Evolutionary conservation across 1,140 invertebrate species (phyloP).

Genomic region (Drosophila busckii): DNA sequence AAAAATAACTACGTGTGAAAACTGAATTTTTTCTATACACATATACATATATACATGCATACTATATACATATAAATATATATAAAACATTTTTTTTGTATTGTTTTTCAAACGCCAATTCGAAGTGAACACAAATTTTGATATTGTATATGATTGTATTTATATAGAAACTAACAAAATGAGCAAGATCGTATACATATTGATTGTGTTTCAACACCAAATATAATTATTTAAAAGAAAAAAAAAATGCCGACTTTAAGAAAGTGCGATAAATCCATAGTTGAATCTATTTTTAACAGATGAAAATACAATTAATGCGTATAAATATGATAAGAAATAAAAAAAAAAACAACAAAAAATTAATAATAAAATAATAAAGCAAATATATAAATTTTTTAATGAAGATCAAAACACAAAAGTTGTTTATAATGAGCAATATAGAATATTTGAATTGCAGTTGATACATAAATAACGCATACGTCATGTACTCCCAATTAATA

Average conservation of each 20-base stretch:
- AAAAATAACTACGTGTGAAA: no score
- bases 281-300: no score
- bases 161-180: constrained; percentile 10
- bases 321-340: constrained; percentile 3
- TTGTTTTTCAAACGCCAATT: constrained; percentile 22
- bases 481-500: no score
- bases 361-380: no score
- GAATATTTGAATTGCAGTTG: no score
- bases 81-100: background rate
- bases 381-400: constrained; percentile 28
- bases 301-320: no score
- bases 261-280: constrained; percentile 38
- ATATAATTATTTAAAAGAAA: constrained; percentile 34
- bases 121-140: constrained; percentile 28
- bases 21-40: no score
- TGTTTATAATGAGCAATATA: no score
- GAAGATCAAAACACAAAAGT: no score
- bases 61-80: background rate
- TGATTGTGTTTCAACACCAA: constrained; percentile 52
- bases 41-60: background rate
- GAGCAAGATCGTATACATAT: constrained; percentile 18
- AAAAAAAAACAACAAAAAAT: background rate
- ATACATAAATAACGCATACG: no score
- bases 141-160: constrained; percentile 24
- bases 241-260: constrained; percentile 36